Conservation (phyloP, 1,140 invertebrate genomes). For the Mylabris phalerata region DNA sequence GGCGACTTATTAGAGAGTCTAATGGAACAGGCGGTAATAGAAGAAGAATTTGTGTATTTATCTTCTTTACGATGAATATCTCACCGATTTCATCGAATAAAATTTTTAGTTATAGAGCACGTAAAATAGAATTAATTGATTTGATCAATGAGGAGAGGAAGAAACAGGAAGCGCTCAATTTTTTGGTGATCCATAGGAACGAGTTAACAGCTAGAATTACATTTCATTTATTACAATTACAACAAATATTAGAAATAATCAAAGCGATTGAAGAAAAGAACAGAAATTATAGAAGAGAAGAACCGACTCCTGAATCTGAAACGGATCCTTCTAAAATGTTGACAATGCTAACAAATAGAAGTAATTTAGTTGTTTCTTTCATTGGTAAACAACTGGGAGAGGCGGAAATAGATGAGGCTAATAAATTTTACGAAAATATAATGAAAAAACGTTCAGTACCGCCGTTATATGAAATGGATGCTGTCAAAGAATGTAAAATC, state of each 20-base stretch:
- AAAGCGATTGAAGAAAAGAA: background rate
- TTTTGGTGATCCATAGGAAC: background rate
- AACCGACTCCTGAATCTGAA: background rate
- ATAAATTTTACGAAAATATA: slow-evolving; percentile 26
- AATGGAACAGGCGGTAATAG: slow-evolving; percentile 50
- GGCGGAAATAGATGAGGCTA: background rate
- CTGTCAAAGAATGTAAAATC: slow-evolving; percentile 26
- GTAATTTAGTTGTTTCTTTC: background rate
- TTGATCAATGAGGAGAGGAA: background rate
- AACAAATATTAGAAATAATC: background rate
- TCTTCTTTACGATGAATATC: background rate
- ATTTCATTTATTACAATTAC: background rate
- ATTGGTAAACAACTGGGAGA: slow-evolving; percentile 1
- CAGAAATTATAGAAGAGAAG: too few relatives aligned
- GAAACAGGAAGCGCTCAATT: background rate
- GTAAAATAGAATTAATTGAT: background rate
- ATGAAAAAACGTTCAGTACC: slow-evolving; percentile 19
- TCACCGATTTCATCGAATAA: background rate
- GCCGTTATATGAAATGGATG: slow-evolving; percentile 8
- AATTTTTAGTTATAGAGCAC: background rate
- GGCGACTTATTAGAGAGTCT: slow-evolving; percentile 48
- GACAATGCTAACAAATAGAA: slow-evolving; percentile 11
- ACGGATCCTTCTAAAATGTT: slow-evolving; percentile 2
- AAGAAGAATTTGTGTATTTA: slow-evolving; percentile 41
- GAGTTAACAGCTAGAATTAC: background rate